Evolutionary conservation across 1,140 invertebrate genomes (phyloP).

Genomic region (Cydia fagiglandana): DNA sequence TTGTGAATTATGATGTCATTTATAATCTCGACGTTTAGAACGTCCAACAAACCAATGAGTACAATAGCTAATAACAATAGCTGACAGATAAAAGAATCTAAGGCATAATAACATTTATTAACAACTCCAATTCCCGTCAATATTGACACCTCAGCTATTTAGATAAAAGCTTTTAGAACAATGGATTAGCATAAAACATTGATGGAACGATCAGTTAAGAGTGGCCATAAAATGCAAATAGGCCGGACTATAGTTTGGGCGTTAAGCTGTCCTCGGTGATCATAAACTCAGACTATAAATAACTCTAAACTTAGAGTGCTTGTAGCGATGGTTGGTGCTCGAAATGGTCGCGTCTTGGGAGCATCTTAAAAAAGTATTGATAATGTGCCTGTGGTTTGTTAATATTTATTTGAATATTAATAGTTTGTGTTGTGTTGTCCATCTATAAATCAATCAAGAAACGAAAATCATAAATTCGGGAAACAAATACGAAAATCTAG

Average conservation of each 20-base stretch:
- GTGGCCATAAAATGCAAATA: constrained; percentile 49
- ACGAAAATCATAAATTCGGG: too few species aligned
- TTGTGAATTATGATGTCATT: not conserved
- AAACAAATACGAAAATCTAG: too few species aligned
- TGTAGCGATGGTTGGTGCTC: not conserved
- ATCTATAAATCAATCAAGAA: too few species aligned
- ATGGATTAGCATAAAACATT: constrained; percentile 26
- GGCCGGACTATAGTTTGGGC: constrained; percentile 40
- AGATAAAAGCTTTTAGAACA: constrained; percentile 28
- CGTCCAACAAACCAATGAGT: not conserved
- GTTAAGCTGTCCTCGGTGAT: constrained; percentile 48
- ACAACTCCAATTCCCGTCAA: not conserved
- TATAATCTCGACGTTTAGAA: not conserved
- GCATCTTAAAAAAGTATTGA: not conserved
- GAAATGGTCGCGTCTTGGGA: not conserved
- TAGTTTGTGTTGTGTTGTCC: too few species aligned
- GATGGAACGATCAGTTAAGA: constrained; percentile 43
- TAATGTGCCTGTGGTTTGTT: not conserved
- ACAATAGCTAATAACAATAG: not conserved
- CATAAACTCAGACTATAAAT: constrained; percentile 43
- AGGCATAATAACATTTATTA: constrained; percentile 2
- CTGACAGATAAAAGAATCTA: not conserved
- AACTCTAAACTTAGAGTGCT: constrained; percentile 36
- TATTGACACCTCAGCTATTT: constrained; percentile 8
- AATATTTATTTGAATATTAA: too few species aligned